A percentile compares a stretch with the other conserved stretches of the same genome.
phyloP scores from a whole-genome alignment of 2,888 invertebrate genomes.

The Andrena flavipes region DNA sequence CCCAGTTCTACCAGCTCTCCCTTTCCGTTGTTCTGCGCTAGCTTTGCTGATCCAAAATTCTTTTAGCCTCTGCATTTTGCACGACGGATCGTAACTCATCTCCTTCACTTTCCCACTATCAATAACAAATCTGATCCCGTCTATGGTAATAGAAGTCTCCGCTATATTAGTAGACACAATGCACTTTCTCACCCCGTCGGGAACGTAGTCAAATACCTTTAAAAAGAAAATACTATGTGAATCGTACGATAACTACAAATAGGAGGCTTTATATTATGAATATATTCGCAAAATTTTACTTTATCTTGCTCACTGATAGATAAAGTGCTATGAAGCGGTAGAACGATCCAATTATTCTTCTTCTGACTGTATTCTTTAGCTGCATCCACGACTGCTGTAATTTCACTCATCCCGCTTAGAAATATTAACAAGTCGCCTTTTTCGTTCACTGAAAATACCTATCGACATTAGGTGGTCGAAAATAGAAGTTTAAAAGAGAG shows the following conservation, averaged over 20 bases:
- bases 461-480: slow-evolving; percentile 19
- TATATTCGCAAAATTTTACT: slow-evolving; percentile 84
- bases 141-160: slow-evolving; percentile 99
- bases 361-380: slow-evolving; percentile 92
- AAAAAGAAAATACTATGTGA: slow-evolving; percentile 18
- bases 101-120: slow-evolving; percentile 99
- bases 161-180: slow-evolving; percentile 99
- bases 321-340: slow-evolving; percentile 96
- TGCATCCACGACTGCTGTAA: slow-evolving; percentile 94
- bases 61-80: slow-evolving; percentile 95
- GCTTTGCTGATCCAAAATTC: slow-evolving; percentile 99
- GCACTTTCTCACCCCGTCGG: slow-evolving; percentile 97
- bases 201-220: slow-evolving; percentile 96
- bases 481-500: slow-evolving; percentile 42
- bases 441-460: slow-evolving; percentile 88
- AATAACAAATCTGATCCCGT: slow-evolving; percentile 98
- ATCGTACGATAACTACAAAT: slow-evolving; percentile 17
- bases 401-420: slow-evolving; percentile 97
- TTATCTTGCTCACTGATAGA: slow-evolving; percentile 98
- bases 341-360: slow-evolving; percentile 94
- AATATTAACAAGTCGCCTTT: slow-evolving; percentile 98
- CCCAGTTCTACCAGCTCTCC: slow-evolving; percentile 96
- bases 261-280: neutral
- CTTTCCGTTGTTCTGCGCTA: slow-evolving; percentile 98
- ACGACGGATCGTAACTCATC: slow-evolving; percentile 97